These are phyloP conservation scores for Halcyon chelicuti DNA, from an alignment of 2,797 vertebrate genomes.

Conservation along the genomic window DNA sequence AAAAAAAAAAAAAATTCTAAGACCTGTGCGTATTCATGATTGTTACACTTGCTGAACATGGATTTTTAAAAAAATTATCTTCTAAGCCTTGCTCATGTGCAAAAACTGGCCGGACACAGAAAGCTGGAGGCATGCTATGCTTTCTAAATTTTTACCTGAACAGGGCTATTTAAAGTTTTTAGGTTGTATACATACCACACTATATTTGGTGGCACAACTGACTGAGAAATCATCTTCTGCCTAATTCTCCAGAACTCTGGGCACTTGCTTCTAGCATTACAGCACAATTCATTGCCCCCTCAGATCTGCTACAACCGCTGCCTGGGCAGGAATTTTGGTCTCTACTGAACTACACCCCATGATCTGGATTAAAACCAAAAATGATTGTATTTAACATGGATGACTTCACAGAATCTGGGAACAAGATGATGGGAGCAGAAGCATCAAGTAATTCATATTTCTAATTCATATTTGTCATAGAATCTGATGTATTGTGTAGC, in stretches of 20 bases:
- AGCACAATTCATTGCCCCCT: neutral
- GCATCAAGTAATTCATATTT: neutral
- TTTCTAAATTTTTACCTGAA: neutral
- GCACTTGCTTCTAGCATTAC: neutral
- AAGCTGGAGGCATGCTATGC: neutral
- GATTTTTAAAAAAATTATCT: neutral
- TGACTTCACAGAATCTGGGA: neutral
- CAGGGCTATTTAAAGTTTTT: neutral
- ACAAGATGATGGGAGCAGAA: neutral
- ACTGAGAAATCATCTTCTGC: neutral
- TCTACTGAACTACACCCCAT: neutral
- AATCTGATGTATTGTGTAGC: neutral
- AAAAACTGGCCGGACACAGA: neutral
- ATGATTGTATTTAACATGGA: neutral
- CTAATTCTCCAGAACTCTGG: neutral
- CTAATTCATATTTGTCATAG: neutral
- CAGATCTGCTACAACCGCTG: neutral
- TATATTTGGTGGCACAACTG: neutral
- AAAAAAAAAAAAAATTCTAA: neutral
- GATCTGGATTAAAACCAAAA: conserved; percentile 42
- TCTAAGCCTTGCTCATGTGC: neutral
- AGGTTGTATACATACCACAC: neutral
- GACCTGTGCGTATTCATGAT: neutral
- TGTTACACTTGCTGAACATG: neutral
- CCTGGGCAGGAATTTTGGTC: neutral